Evolutionary conservation across 1,140 invertebrate species (phyloP).

Genomic region (Onthophagus taurus): DNA sequence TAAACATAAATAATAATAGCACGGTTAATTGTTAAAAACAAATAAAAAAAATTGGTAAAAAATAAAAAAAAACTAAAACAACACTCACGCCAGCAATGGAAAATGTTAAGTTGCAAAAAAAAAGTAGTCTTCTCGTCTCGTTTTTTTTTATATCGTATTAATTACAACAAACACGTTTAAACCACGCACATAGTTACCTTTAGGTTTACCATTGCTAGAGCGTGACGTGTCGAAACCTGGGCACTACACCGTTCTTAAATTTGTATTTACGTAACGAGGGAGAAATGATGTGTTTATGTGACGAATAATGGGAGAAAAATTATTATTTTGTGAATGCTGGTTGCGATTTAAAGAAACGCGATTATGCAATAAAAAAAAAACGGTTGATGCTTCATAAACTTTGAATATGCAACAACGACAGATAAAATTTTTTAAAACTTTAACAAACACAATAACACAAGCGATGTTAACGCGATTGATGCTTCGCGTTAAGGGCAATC

Average conservation of each 20-base stretch:
- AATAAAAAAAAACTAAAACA: conserved; percentile 16
- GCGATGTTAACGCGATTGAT: not conserved
- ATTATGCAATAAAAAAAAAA: too few relatives aligned
- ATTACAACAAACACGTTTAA: conserved; percentile 18
- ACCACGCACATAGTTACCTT: conserved; percentile 19
- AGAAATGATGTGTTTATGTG: not conserved
- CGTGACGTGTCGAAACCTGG: conserved; percentile 20
- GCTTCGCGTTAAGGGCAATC: not conserved
- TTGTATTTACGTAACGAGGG: not conserved
- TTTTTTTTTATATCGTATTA: conserved; percentile 14
- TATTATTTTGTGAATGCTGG: conserved; percentile 12
- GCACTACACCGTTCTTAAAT: conserved; percentile 5
- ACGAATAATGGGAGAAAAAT: not conserved
- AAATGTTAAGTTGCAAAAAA: conserved; percentile 33
- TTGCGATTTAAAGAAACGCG: not conserved
- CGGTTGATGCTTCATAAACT: too few relatives aligned
- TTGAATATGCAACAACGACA: conserved; percentile 8
- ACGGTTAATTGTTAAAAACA: not conserved
- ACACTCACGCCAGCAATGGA: conserved; percentile 28
- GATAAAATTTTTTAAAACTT: conserved; percentile 13
- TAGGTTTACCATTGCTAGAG: conserved; percentile 23
- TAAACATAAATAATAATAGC: not conserved
- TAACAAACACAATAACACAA: conserved; percentile 11
- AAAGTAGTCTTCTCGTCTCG: too few relatives aligned
- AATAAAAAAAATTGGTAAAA: not conserved